phyloP scores from a whole-genome alignment of 2,797 vertebrate genomes.

The Masticophis lateralis region DNA sequence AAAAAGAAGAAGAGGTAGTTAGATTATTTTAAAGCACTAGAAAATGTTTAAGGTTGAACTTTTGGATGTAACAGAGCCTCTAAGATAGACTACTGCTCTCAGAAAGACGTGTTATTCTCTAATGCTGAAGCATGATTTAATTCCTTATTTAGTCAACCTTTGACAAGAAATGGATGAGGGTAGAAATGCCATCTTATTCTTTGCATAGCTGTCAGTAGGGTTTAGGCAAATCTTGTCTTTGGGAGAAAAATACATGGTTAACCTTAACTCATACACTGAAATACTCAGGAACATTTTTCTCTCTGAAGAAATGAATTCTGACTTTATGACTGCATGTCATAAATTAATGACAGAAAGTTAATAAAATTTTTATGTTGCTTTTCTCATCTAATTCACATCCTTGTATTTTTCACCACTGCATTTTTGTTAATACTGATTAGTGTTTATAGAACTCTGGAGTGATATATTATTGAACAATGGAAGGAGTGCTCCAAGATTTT shows the following conservation, averaged over 20 bases:
- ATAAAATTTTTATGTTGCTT: not conserved
- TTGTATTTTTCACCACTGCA: not conserved
- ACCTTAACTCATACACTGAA: not conserved
- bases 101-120: not conserved
- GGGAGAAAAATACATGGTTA: not conserved
- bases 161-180: not conserved
- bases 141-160: not conserved
- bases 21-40: not conserved
- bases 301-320: not conserved
- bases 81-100: too few relatives aligned
- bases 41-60: not conserved
- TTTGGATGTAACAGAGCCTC: not conserved
- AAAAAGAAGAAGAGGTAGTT: not conserved
- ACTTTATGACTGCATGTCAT: not conserved
- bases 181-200: not conserved
- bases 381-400: not conserved
- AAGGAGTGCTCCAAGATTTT: not conserved
- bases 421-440: not conserved
- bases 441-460: not conserved
- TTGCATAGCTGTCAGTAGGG: not conserved
- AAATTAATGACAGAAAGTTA: not conserved
- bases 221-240: not conserved
- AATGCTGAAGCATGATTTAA: not conserved
- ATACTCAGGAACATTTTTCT: not conserved
- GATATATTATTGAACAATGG: not conserved